Percentiles rank a stretch among this genome's conserved stretches.
phyloP scores from a whole-genome alignment of 2,797 vertebrate genomes.

The Linurgus olivaceus region DNA sequence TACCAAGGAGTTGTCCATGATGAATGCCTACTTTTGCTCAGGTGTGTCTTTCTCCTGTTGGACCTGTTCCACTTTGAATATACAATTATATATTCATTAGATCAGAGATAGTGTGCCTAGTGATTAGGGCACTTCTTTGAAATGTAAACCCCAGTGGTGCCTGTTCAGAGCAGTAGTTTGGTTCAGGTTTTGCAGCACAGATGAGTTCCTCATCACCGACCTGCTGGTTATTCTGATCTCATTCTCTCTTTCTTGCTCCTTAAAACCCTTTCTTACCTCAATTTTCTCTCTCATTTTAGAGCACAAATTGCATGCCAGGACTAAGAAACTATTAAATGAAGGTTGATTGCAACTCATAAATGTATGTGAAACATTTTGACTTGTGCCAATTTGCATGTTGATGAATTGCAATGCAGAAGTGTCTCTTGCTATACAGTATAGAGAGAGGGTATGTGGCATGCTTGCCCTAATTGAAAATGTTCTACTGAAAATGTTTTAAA shows the following conservation, averaged over 20 bases:
- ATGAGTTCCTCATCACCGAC: neutral
- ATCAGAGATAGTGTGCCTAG: slow-evolving; percentile 22
- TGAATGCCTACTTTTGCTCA: neutral
- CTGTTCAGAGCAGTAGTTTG: slow-evolving; percentile 12
- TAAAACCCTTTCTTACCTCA: neutral
- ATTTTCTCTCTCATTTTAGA: slow-evolving; percentile 19
- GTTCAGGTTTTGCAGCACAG: slow-evolving; percentile 30
- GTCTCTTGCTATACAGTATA: neutral
- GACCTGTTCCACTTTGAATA: slow-evolving; percentile 47
- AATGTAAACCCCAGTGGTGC: slow-evolving; percentile 26
- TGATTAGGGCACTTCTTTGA: slow-evolving; percentile 51
- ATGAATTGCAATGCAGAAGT: slow-evolving; percentile 9
- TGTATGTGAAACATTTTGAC: slow-evolving; percentile 56
- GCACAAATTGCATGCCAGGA: neutral
- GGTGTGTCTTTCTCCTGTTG: slow-evolving; percentile 46
- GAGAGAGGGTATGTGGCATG: neutral
- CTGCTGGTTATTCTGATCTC: slow-evolving; percentile 19
- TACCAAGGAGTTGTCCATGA: neutral
- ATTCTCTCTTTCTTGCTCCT: neutral
- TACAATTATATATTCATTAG: slow-evolving; percentile 51
- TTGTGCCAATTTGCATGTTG: slow-evolving; percentile 35
- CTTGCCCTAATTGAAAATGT: neutral
- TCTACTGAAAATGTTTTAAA: neutral
- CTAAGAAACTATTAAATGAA: slow-evolving; percentile 31
- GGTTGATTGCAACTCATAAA: slow-evolving; percentile 45